Evolutionary conservation across 2,888 invertebrate species (phyloP), one percentile per base, ranked within the genome.

Genomic region (Amphiduros pacificus): DNA sequence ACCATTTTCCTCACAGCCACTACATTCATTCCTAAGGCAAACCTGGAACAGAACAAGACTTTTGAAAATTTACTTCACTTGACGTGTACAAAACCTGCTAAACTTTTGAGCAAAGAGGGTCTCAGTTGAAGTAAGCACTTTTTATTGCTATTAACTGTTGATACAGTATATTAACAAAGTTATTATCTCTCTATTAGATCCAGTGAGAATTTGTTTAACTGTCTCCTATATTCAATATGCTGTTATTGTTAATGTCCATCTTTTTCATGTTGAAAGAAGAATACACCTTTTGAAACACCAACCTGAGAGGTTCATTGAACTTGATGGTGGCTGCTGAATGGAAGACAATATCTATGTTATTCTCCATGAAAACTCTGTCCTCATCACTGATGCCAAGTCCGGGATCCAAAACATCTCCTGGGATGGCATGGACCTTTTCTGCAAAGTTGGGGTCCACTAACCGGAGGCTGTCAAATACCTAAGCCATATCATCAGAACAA

Each of bases 281-380:
- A n/a, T n/a, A n/a, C n/a, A n/a, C n/a, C n/a, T n/a, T n/a, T 9
- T 53, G 9, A 20, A 11, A 55, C 6, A 27, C 50, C 22, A 24
- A 61, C 79, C 90, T 91, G 31, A 97, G 85, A 52, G 89, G 91
- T 17, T 95, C 94, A 81, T 97, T 95, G 72, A 97, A 87, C 71
- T 89, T 89, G 31, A 97, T 87, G 1, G 92, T 94, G 20, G 97
- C 97, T 0, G 95, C 97, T 80, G 91, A 90, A 79, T 97, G 96
- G 78, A 93, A 94, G 0, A 96, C 89, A 54, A 97, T 87, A 32
- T 91, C 87, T 3, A 92, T 90, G 76, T 91, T 88, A 9, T 89
- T 85, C 0, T 87, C 83, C n/a, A 96, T 79, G 0, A 84, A 81
- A 0, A 85, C 79, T 55, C 87, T 81, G 36, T 89, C 84, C 55